Conservation (phyloP, 2,888 invertebrate species). For the Steinernema hermaphroditum region DNA sequence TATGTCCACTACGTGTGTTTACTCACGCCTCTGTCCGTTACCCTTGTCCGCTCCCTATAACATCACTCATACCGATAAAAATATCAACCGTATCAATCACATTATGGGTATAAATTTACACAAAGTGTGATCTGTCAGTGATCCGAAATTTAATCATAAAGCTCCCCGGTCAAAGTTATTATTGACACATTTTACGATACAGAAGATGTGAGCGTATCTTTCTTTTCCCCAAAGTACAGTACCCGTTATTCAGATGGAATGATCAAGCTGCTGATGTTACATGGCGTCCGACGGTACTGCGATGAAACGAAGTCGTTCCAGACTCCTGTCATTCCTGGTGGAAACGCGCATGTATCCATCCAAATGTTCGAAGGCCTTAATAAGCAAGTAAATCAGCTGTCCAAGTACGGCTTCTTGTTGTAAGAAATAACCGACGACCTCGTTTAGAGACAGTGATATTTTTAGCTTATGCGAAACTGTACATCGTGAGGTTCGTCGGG, state of each 20-base stretch:
- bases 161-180: too few species aligned
- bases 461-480: slow-evolving; percentile 56
- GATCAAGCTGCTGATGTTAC: slow-evolving; percentile 63
- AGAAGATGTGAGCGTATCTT: too few species aligned
- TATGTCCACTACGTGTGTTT: too few species aligned
- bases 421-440: slow-evolving; percentile 35
- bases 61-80: too few species aligned
- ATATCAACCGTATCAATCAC: too few species aligned
- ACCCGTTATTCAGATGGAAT: slow-evolving; percentile 52
- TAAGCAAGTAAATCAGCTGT: slow-evolving; percentile 45
- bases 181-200: too few species aligned
- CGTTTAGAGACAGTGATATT: not conserved
- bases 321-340: slow-evolving; percentile 42
- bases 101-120: too few species aligned
- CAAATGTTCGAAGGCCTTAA: slow-evolving; percentile 62
- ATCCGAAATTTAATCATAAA: too few species aligned
- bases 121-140: too few species aligned
- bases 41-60: too few species aligned
- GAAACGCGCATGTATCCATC: slow-evolving; percentile 40
- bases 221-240: too few species aligned
- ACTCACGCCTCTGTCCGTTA: too few species aligned
- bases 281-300: slow-evolving; percentile 60
- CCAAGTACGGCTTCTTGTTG: slow-evolving; percentile 53
- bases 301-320: slow-evolving; percentile 49
- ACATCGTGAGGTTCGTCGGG: slow-evolving; percentile 53